Evolutionary conservation across 2,797 vertebrate genomes (phyloP), one percentile per base, ranked within the genome.

Genomic region (Carapus acus): DNA sequence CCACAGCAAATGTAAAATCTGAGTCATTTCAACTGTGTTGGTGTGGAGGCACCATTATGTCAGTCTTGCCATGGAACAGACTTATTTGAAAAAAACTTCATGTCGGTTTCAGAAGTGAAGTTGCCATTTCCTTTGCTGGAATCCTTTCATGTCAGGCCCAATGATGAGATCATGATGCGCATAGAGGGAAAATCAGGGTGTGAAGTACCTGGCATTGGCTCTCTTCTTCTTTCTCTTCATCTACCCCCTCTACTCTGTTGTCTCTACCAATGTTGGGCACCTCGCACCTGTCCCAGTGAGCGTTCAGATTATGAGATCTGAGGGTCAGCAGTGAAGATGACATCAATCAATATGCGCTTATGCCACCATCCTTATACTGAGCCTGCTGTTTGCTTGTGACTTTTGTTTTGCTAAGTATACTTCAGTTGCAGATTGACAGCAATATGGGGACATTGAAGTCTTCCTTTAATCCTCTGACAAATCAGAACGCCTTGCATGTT

Each of bases 291-390:
- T 71, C 83, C 81, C 76, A 34, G 74, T 85, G 82, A 86, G 79
- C 71, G 50, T 80, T 77, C 41, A 85, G 80, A 84, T 85, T 84
- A 87, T 87, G 83, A 85, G 84, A 86, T 84, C 80, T 86, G 83
- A 87, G 75, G 83, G 77, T 78, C 54, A 51, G 38, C 55, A 44
- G 62, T 37, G 3, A 40, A 22, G 1, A 2, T 19, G 15, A 50
- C 40, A 55, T 43, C 9, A 31, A n/a, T 40, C n/a, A 19, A n/a
- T 43, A 37, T 48, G 22, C 62, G 44, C 43, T 13, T 41, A n/a
- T 5, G 20, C 38, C 47, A 5, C 23, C 20, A 11, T 16, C 14
- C 15, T 23, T 41, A 4, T 41, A 15, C 38, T 11, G 17, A 40
- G 14, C 12, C 43, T 13, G 13, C 42, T 34, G 14, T 22, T 55